These are phyloP conservation scores for Lemur catta DNA, from an alignment of 2,797 vertebrate genomes.

Conservation along the genomic window DNA sequence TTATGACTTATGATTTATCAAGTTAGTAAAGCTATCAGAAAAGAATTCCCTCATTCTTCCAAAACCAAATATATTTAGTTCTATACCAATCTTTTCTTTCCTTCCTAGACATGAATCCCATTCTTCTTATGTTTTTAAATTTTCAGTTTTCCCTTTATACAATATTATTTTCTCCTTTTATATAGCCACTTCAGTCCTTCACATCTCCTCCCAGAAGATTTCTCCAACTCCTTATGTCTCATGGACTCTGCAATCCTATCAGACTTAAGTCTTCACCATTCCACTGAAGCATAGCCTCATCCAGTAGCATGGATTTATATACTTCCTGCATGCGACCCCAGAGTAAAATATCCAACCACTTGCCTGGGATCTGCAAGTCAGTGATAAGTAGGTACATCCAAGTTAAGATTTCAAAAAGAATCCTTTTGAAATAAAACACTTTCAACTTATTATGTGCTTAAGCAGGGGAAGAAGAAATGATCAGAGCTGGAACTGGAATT, in stretches of 20 bases:
- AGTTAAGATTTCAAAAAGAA: neutral
- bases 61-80: neutral
- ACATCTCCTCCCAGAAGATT: neutral
- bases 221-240: neutral
- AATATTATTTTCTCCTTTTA: neutral
- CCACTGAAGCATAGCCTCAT: neutral
- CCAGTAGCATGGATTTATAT: neutral
- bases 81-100: neutral
- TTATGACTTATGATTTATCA: constrained; percentile 2
- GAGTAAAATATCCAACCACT: neutral
- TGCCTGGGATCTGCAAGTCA: neutral
- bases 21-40: neutral
- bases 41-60: neutral
- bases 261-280: neutral
- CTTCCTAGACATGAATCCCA: neutral
- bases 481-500: neutral
- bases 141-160: neutral
- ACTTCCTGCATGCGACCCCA: neutral
- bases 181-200: neutral
- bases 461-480: neutral
- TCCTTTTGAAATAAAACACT: neutral
- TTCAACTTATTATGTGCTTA: neutral
- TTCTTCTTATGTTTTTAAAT: neutral
- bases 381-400: neutral
- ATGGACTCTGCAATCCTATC: neutral